Evolutionary conservation across 1,140 invertebrate species (phyloP).

Genomic region (Drosophila persimilis): DNA sequence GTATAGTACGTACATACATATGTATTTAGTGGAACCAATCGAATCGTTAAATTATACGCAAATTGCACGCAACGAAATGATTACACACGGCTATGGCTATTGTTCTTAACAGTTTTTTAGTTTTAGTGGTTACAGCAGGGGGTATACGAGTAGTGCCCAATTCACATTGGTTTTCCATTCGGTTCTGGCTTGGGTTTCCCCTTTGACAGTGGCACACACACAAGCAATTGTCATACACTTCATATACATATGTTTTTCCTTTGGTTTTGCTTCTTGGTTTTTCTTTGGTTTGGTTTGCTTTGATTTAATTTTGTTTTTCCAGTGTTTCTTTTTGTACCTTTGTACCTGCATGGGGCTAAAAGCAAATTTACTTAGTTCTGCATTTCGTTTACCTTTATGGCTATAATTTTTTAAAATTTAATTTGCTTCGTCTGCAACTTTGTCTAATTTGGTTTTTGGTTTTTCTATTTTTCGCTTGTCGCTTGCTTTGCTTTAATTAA

Average conservation of each 20-base stretch:
- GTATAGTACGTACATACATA: constrained; percentile 29
- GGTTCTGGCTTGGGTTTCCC: too few species aligned
- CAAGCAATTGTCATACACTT: too few species aligned
- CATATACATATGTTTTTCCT: too few species aligned
- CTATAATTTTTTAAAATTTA: constrained; percentile 42
- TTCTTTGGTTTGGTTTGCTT: constrained; percentile 1
- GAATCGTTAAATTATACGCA: constrained; percentile 53
- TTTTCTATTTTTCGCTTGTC: constrained; percentile 9
- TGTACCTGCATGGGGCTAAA: constrained; percentile 44
- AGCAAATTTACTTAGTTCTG: constrained; percentile 40
- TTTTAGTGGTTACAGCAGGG: constrained; percentile 17
- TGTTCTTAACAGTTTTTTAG: constrained; percentile 23
- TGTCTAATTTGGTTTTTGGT: constrained; percentile 30
- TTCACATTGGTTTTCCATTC: constrained; percentile 10
- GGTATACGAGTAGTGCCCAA: constrained; percentile 23
- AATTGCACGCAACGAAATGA: constrained; percentile 48
- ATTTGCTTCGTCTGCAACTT: constrained; percentile 45
- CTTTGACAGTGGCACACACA: too few species aligned
- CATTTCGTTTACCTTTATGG: constrained; percentile 42
- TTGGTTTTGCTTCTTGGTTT: constrained; percentile 30
- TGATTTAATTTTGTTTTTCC: background rate
- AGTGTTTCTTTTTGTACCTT: background rate
- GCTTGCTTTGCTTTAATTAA: constrained; percentile 48
- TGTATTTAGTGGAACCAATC: constrained; percentile 50
- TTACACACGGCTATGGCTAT: constrained; percentile 38